phyloP scores from a whole-genome alignment of 2,113 vertebrate species.

The Aegithalos caudatus region DNA sequence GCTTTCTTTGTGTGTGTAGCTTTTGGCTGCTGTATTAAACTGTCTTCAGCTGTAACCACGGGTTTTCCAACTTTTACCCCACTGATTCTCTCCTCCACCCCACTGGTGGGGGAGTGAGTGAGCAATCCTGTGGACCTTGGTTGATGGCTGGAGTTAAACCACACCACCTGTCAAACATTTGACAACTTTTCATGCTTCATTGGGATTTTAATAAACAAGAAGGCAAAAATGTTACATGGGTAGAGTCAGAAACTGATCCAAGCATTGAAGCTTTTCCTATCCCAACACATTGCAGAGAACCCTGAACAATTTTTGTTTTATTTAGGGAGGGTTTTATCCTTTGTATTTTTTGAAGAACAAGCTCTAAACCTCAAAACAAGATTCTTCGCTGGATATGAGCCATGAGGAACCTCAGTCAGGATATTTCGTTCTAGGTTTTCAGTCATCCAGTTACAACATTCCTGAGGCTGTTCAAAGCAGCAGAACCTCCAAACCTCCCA shows the following conservation, averaged over 20 bases:
- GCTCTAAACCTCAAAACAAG: neutral
- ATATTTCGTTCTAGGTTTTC: neutral
- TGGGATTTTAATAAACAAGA: neutral
- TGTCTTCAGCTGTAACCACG: neutral
- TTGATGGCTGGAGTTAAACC: neutral
- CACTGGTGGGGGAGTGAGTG: neutral
- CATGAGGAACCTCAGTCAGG: neutral
- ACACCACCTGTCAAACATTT: neutral
- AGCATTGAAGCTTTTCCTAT: neutral
- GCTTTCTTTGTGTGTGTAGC: neutral
- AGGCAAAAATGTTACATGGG: neutral
- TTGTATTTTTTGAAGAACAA: neutral
- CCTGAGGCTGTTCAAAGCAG: neutral
- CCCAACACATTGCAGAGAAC: neutral
- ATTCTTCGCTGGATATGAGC: neutral
- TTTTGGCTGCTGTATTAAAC: neutral
- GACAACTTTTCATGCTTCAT: neutral
- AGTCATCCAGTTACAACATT: neutral
- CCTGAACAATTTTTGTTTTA: neutral
- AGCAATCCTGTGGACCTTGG: accelerated
- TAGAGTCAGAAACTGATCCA: neutral
- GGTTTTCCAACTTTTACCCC: neutral
- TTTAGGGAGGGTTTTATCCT: neutral
- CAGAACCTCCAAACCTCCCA: neutral
- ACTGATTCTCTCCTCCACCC: neutral